Conservation (phyloP, 2,797 vertebrate species). For the Megalops cyprinoides region DNA sequence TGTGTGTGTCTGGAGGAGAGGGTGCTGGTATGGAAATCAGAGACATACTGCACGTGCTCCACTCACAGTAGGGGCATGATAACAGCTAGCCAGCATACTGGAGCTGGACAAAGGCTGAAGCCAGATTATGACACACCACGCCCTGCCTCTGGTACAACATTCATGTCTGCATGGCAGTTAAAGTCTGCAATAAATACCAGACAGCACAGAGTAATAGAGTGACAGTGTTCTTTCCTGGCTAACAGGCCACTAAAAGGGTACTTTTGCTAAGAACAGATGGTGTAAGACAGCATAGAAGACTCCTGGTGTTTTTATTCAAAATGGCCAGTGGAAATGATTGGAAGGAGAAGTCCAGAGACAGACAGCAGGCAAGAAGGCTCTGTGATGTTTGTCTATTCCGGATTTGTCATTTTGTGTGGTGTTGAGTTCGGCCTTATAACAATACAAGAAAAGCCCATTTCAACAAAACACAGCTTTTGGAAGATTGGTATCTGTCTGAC, state of each 20-base stretch:
- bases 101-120: not conserved
- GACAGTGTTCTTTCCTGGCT: not conserved
- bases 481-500: not conserved
- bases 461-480: not conserved
- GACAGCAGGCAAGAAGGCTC: not conserved
- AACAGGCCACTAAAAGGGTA: not conserved
- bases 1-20: too few relatives aligned
- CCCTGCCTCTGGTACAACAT: slow-evolving; percentile 4
- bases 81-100: not conserved
- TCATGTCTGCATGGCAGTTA: not conserved
- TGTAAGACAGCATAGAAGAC: not conserved
- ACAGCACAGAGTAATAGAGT: not conserved
- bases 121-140: not conserved
- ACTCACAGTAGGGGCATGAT: not conserved
- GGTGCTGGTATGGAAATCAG: too few relatives aligned
- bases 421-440: not conserved
- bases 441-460: not conserved
- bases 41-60: not conserved
- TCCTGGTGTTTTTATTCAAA: not conserved
- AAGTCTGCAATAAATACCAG: not conserved
- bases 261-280: not conserved
- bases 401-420: not conserved
- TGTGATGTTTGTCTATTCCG: not conserved
- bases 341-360: not conserved
- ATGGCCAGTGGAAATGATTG: not conserved